Base-by-base conservation (phyloP, 1,140 invertebrate species). In the Gonioctena quinquepunctata region DNA sequence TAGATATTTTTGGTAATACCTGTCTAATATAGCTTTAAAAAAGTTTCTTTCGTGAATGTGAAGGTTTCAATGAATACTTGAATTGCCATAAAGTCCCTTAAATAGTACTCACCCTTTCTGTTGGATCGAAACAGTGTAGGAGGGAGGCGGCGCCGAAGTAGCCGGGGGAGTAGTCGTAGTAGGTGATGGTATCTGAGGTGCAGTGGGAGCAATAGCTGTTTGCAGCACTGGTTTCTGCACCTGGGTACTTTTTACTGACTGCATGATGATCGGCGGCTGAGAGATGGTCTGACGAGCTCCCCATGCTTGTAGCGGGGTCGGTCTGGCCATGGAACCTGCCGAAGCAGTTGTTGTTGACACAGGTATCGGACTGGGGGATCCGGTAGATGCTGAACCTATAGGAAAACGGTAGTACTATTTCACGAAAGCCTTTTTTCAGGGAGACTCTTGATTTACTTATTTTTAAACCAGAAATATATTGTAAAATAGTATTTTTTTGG, bases 231-330 rank as follows among this genome's bases (percentile, higher is more conserved):
- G 96, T 83, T 97, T 97, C 78, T 96, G 94, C 3, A 97, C 95
- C 82, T 96, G 94, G 0, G 94, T 96, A 85, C 94, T 96, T 80
- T 96, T 96, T 1, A 97, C 96, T 21, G 94, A 95, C 80, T 97
- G 95, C 95, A 97, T 97, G 27, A 97, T 96, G 66, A 97, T 94
- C 0, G 95, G 95, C 13, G 94, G 91, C 78, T 97, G 95, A 1
- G 91, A 92, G 76, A 94, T 92, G 16, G 93, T 90, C 80, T 93
- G 91, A 49, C 93, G 87, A 52, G 91, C 91, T n/a, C 91, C 89
- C 89, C 90, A 92, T 54, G 91, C 89, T 78, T 91, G 90, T 19
- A 92, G 82, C 2, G 92, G 91, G 54, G 91, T 92, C 1, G 93
- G 92, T 73, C 90, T 85, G 13, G 91, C 88, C 86, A 91, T 90